These are phyloP conservation scores for Meteorus cinctellus DNA, from an alignment of 2,888 invertebrate species.

Conservation along the genomic window DNA sequence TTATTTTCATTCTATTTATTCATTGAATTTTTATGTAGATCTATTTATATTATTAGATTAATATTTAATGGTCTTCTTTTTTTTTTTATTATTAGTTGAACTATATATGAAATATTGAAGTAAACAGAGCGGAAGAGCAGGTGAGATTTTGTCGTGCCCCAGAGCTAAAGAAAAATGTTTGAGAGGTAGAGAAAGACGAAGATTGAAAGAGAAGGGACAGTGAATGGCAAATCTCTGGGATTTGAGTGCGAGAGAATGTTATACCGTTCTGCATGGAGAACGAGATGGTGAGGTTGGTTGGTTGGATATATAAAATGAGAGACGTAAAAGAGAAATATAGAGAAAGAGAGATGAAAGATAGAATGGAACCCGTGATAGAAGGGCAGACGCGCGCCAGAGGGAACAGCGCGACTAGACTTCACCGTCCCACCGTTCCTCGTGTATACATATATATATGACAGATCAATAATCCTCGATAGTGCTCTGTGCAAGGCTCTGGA, in stretches of 20 bases:
- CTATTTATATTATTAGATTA: background rate
- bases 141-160: conserved; percentile 16
- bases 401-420: conserved; percentile 63
- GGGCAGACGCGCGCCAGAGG: conserved; percentile 69
- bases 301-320: conserved; percentile 37
- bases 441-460: conserved; percentile 51
- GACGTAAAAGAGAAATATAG: conserved; percentile 37
- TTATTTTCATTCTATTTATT: background rate
- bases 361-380: conserved; percentile 51
- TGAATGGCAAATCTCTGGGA: conserved; percentile 23
- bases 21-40: background rate
- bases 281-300: background rate
- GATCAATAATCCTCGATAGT: conserved; percentile 68
- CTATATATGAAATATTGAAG: background rate
- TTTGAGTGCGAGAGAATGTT: background rate
- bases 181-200: background rate
- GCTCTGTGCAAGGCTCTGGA: conserved; percentile 41
- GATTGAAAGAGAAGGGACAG: conserved; percentile 7
- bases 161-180: background rate
- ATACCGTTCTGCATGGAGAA: background rate
- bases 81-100: background rate
- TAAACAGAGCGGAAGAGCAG: conserved; percentile 20
- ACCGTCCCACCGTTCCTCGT: conserved; percentile 50
- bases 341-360: conserved; percentile 36
- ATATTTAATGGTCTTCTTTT: background rate